phyloP scores from a whole-genome alignment of 2,888 invertebrate genomes.

The Perizoma affinitatum region DNA sequence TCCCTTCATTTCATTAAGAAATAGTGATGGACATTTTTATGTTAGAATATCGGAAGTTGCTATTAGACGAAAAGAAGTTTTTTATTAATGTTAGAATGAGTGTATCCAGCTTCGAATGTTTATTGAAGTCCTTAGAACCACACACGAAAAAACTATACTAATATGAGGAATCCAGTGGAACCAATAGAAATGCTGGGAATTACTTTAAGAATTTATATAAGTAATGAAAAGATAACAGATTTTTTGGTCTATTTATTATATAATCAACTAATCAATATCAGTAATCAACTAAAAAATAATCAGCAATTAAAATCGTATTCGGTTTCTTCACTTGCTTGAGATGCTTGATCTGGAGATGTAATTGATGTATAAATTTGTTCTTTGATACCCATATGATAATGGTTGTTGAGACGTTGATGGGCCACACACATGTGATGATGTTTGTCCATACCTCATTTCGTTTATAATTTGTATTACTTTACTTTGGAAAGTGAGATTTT shows the following conservation, averaged over 20 bases:
- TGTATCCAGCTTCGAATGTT: conserved; percentile 40
- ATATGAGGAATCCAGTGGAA: conserved; percentile 45
- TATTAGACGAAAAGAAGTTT: conserved; percentile 41
- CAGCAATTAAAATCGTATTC: conserved; percentile 34
- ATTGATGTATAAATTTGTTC: conserved; percentile 36
- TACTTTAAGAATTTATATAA: conserved; percentile 39
- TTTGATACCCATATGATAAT: conserved; percentile 39
- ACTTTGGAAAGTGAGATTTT: conserved; percentile 41
- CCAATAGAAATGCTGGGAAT: conserved; percentile 44
- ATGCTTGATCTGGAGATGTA: conserved; percentile 32
- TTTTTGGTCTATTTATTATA: conserved; percentile 24
- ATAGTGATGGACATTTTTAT: conserved; percentile 40
- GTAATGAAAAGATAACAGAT: conserved; percentile 30
- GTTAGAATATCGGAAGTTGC: conserved; percentile 38
- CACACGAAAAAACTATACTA: conserved; percentile 45
- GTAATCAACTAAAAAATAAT: conserved; percentile 31
- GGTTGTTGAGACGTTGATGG: conserved; percentile 36
- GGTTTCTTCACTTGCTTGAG: conserved; percentile 34
- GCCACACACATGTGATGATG: conserved; percentile 35
- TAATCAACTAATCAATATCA: conserved; percentile 14
- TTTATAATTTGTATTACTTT: conserved; percentile 41
- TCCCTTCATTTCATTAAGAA: conserved; percentile 40
- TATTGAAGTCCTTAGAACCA: conserved; percentile 44
- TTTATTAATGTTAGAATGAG: conserved; percentile 22
- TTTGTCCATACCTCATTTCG: conserved; percentile 42